phyloP scores from a whole-genome alignment of 1,140 invertebrate species.

The Halyomorpha halys region DNA sequence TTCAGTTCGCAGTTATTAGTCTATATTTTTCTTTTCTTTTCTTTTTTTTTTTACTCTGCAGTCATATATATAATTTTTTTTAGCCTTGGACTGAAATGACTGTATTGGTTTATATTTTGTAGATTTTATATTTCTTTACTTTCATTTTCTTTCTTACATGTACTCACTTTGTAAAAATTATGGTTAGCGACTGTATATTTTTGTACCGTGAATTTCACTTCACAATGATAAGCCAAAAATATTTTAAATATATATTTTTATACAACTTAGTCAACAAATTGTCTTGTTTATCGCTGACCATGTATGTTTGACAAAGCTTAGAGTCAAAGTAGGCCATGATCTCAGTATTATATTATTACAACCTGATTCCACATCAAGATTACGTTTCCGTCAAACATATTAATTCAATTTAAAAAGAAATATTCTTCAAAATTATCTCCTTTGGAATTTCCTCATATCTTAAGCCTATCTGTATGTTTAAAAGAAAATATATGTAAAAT shows the following conservation, averaged over 20 bases:
- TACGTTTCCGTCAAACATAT: no score
- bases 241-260: conserved; percentile 4
- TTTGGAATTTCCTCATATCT: no score
- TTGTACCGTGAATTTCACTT: conserved; percentile 15
- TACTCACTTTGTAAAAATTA: conserved; percentile 9
- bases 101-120: background rate
- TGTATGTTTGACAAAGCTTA: conserved; percentile 9
- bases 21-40: no score
- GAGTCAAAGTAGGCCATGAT: conserved; percentile 17
- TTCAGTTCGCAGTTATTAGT: background rate
- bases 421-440: no score
- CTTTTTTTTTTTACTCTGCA: no score
- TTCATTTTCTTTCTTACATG: conserved; percentile 4
- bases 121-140: conserved; percentile 18
- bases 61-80: conserved; percentile 1
- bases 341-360: conserved; percentile 18
- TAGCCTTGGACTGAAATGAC: conserved; percentile 15
- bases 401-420: no score
- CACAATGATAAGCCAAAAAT: background rate
- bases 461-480: no score
- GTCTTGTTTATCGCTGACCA: conserved; percentile 10
- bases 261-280: background rate
- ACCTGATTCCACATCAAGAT: conserved; percentile 1
- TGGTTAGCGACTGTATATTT: conserved; percentile 19
- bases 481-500: background rate